Percentiles rank a stretch among this genome's conserved stretches.
Evolutionary conservation across 2,113 vertebrate genomes (phyloP).

Genomic region (Leucopternis melanops): DNA sequence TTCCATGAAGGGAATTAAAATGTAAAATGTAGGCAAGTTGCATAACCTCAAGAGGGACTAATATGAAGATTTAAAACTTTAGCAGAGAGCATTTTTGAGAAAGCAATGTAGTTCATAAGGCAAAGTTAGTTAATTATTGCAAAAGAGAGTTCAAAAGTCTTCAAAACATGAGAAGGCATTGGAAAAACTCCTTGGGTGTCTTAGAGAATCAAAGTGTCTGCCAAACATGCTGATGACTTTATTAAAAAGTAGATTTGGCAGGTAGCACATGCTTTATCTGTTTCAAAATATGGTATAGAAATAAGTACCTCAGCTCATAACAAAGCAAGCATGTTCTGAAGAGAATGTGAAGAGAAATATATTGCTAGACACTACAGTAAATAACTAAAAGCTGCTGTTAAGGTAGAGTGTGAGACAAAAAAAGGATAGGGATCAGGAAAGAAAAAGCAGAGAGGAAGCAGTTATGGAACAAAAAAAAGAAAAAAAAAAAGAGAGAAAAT

Average conservation of each 20-base stretch:
- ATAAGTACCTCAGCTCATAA: not conserved
- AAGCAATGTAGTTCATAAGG: not conserved
- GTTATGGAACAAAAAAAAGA: not conserved
- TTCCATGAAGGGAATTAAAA: not conserved
- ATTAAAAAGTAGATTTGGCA: not conserved
- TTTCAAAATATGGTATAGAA: not conserved
- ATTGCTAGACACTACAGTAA: not conserved
- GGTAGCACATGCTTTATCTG: not conserved
- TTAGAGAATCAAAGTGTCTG: not conserved
- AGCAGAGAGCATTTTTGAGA: not conserved
- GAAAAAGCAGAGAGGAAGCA: not conserved
- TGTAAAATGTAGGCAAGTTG: not conserved
- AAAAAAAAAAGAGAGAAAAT: not conserved
- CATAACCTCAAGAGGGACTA: not conserved
- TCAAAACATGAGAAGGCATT: not conserved
- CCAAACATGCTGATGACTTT: not conserved
- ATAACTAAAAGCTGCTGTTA: not conserved
- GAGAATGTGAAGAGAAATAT: not conserved
- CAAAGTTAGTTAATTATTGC: not conserved
- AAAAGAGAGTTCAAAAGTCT: not conserved
- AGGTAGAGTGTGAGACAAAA: not conserved
- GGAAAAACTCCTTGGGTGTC: not conserved
- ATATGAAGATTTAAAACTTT: not conserved
- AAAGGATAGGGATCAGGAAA: not conserved
- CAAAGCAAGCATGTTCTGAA: not conserved